These are phyloP conservation scores for Montipora capitata DNA, from an alignment of 92 coral and sea anemone genomes.

Conservation along the genomic window DNA sequence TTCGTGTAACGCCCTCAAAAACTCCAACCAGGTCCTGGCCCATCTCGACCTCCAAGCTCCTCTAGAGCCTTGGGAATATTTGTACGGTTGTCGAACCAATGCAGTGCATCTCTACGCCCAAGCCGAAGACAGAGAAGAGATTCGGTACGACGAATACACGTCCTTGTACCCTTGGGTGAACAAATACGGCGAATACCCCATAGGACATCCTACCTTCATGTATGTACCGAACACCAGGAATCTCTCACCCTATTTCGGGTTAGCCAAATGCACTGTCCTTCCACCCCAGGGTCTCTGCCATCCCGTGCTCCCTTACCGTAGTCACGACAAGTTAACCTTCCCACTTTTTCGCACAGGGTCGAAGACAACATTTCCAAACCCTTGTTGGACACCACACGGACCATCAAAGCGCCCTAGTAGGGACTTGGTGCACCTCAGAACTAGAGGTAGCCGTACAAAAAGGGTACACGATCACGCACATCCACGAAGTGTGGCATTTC, in stretches of 20 bases:
- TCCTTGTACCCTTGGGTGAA: no score
- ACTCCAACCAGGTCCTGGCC: background rate
- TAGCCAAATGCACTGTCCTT: background rate
- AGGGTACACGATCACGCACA: no score
- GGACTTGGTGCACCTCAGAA: conserved; percentile 13
- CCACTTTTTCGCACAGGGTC: background rate
- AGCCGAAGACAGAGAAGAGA: background rate
- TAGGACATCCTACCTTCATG: background rate
- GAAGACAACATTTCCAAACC: background rate
- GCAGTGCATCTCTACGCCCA: background rate
- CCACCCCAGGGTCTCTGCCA: background rate
- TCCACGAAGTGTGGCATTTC: conserved; percentile 16
- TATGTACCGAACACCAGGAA: background rate
- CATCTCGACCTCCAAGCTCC: background rate
- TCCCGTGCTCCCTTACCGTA: no score
- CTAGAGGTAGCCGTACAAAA: no score
- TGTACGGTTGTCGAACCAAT: background rate
- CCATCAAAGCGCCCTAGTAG: background rate
- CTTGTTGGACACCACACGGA: background rate
- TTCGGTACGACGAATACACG: no score
- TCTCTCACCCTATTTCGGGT: no score
- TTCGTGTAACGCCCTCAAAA: background rate
- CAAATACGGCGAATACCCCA: no score
- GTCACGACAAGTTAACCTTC: background rate
- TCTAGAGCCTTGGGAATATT: no score